A percentile compares a stretch with the other conserved stretches of the same genome.
phyloP scores from a whole-genome alignment of 1,140 invertebrate species.

The Psilanteris sp. region DNA sequence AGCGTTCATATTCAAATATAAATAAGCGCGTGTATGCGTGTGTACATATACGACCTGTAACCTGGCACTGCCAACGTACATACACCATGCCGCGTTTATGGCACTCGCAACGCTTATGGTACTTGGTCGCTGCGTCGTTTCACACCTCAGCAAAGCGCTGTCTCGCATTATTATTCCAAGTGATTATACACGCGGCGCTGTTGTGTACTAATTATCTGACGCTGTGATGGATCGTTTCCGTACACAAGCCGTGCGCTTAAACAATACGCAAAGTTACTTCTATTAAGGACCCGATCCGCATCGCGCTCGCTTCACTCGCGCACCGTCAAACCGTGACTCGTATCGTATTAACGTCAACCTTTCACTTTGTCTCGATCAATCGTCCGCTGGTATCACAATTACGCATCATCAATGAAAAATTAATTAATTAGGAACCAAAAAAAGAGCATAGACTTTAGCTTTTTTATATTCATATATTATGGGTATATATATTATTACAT shows the following conservation, averaged over 20 bases:
- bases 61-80: slow-evolving; percentile 50
- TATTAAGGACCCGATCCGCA: slow-evolving; percentile 68
- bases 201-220: slow-evolving; percentile 75
- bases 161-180: slow-evolving; percentile 72
- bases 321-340: slow-evolving; percentile 60
- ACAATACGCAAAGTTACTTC: slow-evolving; percentile 75
- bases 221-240: slow-evolving; percentile 75
- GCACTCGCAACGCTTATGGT: slow-evolving; percentile 53
- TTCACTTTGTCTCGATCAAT: slow-evolving; percentile 1
- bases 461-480: too few relatives aligned
- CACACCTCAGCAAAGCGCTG: slow-evolving; percentile 66
- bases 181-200: slow-evolving; percentile 72
- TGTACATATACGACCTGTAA: slow-evolving; percentile 19
- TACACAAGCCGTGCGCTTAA: slow-evolving; percentile 67
- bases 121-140: slow-evolving; percentile 61
- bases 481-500: too few relatives aligned
- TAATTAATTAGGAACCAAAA: too few relatives aligned
- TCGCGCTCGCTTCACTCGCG: slow-evolving; percentile 50
- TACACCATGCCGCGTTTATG: slow-evolving; percentile 61
- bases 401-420: too few relatives aligned
- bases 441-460: too few relatives aligned
- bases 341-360: slow-evolving; percentile 37
- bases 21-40: not conserved
- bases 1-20: slow-evolving; percentile 22
- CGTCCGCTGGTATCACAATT: slow-evolving; percentile 7